Base-by-base conservation (phyloP, 2,797 vertebrate genomes). In the Chloroceryle inda region DNA sequence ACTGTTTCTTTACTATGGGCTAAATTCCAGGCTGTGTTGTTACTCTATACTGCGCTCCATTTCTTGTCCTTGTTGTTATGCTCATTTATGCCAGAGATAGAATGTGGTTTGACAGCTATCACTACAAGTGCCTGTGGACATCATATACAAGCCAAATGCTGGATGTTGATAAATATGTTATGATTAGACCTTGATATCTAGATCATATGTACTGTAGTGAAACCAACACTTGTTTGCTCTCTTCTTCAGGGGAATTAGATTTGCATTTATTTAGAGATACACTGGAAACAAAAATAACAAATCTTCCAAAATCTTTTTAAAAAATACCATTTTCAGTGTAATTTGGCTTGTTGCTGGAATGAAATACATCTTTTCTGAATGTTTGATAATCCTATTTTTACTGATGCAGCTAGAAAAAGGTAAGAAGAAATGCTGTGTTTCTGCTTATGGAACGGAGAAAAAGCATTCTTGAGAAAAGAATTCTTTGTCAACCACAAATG, bases 61-160 rank as follows among this genome's bases (percentile, higher is more conserved):
- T 95, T 86, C 91, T 94, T 96, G 92, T 93, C 92, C 69, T 92
- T 91, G 85, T 89, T 95, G 93, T 77, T 91, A 33, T 40, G 53
- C 78, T 94, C 71, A 44, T 95, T 94, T 96, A 74, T 96, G 94
- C 91, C 91, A 96, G 87, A 89, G 95, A 88, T 52, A 55, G 85
- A 92, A 96, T 95, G 91, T 66, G 56, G 26, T 86, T 88, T 96
- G 96, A 96, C 96, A 97, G 94, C 95, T 97, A 96, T 97, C 95
- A 96, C 92, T 97, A 96, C 90, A 95, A 96, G 94, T 96, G 96
- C 97, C 96, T 89, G 92, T 94, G 92, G 96, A 96, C 96, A 96
- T 96, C 91, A 96, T 87, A 72, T 77, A 80, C 68, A 80, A 96
- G 91, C 95, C 95, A 97, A 95, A 96, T 96, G 88, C 75, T 96